Conservation (phyloP, 2,888 invertebrate genomes). For the Argyra leucocephala region DNA sequence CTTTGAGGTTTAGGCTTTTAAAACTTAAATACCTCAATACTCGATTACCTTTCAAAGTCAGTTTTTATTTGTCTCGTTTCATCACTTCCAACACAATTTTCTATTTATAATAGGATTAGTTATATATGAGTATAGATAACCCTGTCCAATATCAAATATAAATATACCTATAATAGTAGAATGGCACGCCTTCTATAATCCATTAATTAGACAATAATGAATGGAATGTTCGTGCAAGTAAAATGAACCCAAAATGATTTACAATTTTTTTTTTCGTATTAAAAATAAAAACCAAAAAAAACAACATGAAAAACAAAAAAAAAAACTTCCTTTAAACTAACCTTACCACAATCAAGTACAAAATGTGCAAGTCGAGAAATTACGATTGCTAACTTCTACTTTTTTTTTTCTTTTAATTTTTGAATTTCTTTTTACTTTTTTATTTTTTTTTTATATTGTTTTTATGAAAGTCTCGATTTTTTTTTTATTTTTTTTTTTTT, state of each 20-base stretch:
- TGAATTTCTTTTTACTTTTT: not conserved
- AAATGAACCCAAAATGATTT: not conserved
- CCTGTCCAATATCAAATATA: too few relatives aligned
- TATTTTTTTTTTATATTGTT: not conserved
- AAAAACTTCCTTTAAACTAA: not conserved
- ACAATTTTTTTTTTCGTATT: not conserved
- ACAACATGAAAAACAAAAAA: too few relatives aligned
- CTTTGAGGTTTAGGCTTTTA: too few relatives aligned
- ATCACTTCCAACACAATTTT: too few relatives aligned
- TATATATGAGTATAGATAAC: too few relatives aligned
- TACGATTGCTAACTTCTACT: not conserved
- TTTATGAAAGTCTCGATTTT: not conserved
- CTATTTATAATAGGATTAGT: too few relatives aligned
- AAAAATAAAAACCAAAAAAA: too few relatives aligned
- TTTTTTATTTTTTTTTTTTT: not conserved
- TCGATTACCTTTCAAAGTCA: too few relatives aligned
- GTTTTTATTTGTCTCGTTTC: too few relatives aligned
- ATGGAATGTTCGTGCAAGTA: not conserved
- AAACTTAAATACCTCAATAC: too few relatives aligned
- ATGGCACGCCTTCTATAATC: not conserved
- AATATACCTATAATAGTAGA: not conserved
- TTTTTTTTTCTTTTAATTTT: not conserved
- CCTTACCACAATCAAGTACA: constrained; percentile 3
- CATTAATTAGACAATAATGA: not conserved
- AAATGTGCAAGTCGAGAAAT: not conserved